Evolutionary conservation across 2,113 vertebrate species (phyloP).

Genomic region (Hyperopisus bebe): DNA sequence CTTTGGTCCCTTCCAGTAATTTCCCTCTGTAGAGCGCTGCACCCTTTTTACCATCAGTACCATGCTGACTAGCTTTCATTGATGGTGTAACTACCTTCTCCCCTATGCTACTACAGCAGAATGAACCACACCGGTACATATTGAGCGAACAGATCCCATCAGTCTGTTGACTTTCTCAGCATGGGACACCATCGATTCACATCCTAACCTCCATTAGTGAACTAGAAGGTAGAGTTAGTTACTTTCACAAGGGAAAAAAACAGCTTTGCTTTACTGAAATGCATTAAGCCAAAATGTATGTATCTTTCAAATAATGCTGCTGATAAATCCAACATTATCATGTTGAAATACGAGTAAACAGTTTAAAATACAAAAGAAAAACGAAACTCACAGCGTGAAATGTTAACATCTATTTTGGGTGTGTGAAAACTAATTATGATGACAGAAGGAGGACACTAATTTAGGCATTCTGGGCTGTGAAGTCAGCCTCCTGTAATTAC

Average conservation of each 20-base stretch:
- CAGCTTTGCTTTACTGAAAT: neutral
- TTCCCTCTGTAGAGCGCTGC: neutral
- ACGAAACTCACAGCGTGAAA: neutral
- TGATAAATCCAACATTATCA: neutral
- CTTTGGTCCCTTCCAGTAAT: neutral
- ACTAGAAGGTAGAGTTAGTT: neutral
- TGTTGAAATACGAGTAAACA: neutral
- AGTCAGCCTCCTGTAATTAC: neutral
- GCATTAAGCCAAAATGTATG: neutral
- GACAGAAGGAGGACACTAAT: constrained; percentile 4
- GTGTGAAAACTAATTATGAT: constrained; percentile 1
- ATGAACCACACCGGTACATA: neutral
- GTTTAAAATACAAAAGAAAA: neutral
- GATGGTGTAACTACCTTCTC: neutral
- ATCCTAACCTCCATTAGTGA: neutral
- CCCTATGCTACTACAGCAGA: neutral
- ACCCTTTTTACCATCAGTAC: neutral
- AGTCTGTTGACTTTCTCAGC: neutral
- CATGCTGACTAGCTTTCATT: neutral
- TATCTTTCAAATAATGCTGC: neutral
- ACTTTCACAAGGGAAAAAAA: neutral
- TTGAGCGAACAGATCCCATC: neutral
- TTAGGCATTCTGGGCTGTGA: constrained; percentile 4
- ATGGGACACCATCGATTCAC: neutral
- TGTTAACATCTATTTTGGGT: neutral